Conservation (phyloP, 2,113 vertebrate species). For the Vombatus ursinus region DNA sequence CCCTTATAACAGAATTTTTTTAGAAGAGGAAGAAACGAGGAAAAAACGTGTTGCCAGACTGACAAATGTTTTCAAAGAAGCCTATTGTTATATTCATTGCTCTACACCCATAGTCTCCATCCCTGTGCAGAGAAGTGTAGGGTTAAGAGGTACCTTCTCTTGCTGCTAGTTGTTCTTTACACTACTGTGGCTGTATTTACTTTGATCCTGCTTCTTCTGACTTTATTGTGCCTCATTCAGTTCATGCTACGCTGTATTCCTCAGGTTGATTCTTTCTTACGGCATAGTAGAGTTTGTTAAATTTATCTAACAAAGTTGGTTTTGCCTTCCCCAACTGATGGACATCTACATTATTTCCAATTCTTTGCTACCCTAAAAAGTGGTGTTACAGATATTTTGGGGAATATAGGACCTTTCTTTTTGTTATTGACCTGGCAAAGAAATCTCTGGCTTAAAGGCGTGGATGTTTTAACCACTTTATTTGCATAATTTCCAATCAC, state of each 20-base stretch:
- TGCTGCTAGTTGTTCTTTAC: not conserved
- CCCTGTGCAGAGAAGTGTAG: not conserved
- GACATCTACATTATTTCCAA: not conserved
- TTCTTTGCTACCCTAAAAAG: not conserved
- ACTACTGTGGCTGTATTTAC: not conserved
- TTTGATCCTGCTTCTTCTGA: not conserved
- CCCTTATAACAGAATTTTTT: no score
- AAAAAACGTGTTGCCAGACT: no score
- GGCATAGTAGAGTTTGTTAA: not conserved
- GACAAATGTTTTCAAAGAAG: no score
- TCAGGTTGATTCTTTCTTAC: not conserved
- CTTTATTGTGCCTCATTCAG: not conserved
- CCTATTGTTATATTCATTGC: no score
- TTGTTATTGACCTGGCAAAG: not conserved
- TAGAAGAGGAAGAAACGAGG: no score
- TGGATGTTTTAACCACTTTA: not conserved
- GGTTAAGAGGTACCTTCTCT: not conserved
- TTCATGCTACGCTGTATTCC: not conserved
- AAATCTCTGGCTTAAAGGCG: not conserved
- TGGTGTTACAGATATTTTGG: not conserved
- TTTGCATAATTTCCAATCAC: not conserved
- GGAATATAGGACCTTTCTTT: not conserved
- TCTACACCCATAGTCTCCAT: no score
- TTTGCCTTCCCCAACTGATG: not conserved
- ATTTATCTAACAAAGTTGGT: not conserved